These are phyloP conservation scores for Eclectus roratus DNA, from an alignment of 2,113 vertebrate genomes.

Conservation along the genomic window DNA sequence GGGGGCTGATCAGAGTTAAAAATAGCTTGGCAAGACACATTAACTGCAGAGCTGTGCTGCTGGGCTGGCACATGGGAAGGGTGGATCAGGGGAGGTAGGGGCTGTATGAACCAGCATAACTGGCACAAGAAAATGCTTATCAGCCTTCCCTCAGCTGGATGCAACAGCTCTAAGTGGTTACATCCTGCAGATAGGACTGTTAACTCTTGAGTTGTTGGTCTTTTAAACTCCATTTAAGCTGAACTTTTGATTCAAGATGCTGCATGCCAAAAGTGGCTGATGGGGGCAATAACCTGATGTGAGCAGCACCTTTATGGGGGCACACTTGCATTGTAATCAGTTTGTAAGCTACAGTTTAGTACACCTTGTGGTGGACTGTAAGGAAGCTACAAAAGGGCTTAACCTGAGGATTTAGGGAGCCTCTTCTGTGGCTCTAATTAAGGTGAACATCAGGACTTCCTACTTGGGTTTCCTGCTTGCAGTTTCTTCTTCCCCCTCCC, in stretches of 20 bases:
- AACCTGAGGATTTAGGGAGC: not conserved
- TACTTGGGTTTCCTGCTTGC: not conserved
- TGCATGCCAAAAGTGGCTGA: not conserved
- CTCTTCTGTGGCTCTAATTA: not conserved
- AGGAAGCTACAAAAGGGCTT: not conserved
- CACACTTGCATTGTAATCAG: not conserved
- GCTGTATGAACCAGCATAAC: not conserved
- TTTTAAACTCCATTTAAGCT: not conserved
- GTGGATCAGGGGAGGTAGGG: not conserved
- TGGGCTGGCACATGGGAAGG: not conserved
- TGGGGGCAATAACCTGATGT: not conserved
- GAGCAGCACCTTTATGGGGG: not conserved
- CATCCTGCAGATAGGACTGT: not conserved
- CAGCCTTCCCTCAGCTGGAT: not conserved
- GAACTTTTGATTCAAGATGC: not conserved
- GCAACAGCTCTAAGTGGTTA: not conserved
- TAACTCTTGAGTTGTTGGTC: not conserved
- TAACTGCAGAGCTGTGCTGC: not conserved
- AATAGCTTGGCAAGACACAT: not conserved
- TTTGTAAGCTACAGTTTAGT: not conserved
- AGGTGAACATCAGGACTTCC: not conserved
- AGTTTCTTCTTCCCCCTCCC: not conserved
- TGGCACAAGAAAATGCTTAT: not conserved
- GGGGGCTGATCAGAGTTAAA: constrained; percentile 29
- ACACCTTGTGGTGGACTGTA: not conserved